These are phyloP conservation scores for Antitype chi DNA, from an alignment of 2,888 invertebrate species.

Conservation along the genomic window DNA sequence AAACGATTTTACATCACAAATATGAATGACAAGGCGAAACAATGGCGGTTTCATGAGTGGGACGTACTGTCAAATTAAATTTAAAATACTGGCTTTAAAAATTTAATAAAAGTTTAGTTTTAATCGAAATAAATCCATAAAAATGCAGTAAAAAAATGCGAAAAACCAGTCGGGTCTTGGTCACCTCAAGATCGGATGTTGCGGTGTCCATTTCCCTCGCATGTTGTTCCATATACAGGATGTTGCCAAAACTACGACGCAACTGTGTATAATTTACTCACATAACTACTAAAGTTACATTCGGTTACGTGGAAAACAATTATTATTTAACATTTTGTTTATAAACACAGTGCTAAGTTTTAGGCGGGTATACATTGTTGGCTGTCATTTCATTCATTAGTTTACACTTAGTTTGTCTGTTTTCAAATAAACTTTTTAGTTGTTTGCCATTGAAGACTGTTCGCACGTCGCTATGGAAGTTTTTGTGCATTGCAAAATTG, in stretches of 20 bases:
- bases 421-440: slow-evolving; percentile 17
- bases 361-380: slow-evolving; percentile 62
- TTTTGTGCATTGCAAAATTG: neutral
- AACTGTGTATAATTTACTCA: slow-evolving; percentile 76
- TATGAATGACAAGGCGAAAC: slow-evolving; percentile 21
- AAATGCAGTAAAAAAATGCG: slow-evolving; percentile 60
- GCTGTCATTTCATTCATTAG: slow-evolving; percentile 58
- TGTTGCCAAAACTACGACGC: slow-evolving; percentile 86
- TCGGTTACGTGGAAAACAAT: slow-evolving; percentile 75
- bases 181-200: slow-evolving; percentile 83
- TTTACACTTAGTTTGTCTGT: slow-evolving; percentile 33
- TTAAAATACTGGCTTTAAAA: slow-evolving; percentile 38
- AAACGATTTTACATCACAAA: neutral
- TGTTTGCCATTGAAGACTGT: neutral
- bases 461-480: neutral
- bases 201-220: slow-evolving; percentile 87
- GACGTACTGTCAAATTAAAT: slow-evolving; percentile 45
- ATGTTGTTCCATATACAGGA: slow-evolving; percentile 85
- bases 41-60: slow-evolving; percentile 34
- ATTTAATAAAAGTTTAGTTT: slow-evolving; percentile 6
- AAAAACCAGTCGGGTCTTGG: slow-evolving; percentile 54
- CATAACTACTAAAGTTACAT: slow-evolving; percentile 76
- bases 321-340: slow-evolving; percentile 76
- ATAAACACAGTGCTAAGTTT: slow-evolving; percentile 68
- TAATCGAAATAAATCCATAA: slow-evolving; percentile 60